These are phyloP conservation scores for Cheiracanthium punctorium DNA, from an alignment of 2,888 invertebrate genomes.

Conservation along the genomic window DNA sequence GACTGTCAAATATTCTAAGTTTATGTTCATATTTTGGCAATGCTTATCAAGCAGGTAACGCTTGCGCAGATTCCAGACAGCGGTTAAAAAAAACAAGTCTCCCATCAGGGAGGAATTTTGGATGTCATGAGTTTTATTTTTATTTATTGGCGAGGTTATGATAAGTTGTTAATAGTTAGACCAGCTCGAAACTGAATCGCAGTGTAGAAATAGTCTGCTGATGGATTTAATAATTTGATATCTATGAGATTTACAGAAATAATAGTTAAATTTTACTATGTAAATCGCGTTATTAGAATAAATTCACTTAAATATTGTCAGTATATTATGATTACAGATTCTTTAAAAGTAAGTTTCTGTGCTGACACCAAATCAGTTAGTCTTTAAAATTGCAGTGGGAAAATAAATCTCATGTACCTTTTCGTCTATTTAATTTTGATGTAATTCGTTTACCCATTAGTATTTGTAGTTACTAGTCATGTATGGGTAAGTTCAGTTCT, in stretches of 20 bases:
- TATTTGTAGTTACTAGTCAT: not conserved
- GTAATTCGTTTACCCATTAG: not conserved
- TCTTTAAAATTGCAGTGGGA: too few relatives aligned
- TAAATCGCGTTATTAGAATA: not conserved
- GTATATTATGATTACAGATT: not conserved
- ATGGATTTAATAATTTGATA: not conserved
- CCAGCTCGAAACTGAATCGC: not conserved
- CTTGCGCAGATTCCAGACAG: constrained; percentile 52
- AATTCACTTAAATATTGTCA: not conserved
- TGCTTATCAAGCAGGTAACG: constrained; percentile 19
- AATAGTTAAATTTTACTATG: not conserved
- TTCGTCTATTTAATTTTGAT: too few relatives aligned
- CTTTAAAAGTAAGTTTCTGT: not conserved
- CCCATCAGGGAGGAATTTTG: constrained; percentile 63
- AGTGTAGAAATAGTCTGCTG: not conserved
- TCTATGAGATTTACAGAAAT: not conserved
- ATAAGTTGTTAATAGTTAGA: not conserved
- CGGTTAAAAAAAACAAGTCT: constrained; percentile 52
- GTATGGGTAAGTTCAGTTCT: not conserved
- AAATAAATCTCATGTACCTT: not conserved
- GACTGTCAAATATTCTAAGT: too few relatives aligned
- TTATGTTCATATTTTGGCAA: constrained; percentile 38
- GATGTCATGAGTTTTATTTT: constrained; percentile 66
- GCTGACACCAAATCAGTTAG: not conserved
- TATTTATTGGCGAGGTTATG: constrained; percentile 23